Conservation (phyloP, 2,797 vertebrate genomes). For the Brachyalestes nurse region DNA sequence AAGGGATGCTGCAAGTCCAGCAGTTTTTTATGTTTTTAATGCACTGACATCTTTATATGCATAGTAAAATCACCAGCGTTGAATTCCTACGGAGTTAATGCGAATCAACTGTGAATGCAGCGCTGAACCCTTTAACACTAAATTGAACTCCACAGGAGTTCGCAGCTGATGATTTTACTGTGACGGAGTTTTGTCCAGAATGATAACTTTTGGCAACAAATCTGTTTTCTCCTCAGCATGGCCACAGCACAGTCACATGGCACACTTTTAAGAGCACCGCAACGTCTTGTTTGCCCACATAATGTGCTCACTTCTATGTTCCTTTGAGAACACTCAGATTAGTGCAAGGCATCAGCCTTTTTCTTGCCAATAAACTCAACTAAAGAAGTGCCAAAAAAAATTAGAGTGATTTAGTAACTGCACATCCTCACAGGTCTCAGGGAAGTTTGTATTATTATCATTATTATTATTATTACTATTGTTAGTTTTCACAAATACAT, state of each 20-base stretch:
- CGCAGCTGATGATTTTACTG: slow-evolving; percentile 33
- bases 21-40: slow-evolving; percentile 28
- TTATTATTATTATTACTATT: neutral
- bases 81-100: slow-evolving; percentile 35
- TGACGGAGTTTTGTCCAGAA: neutral
- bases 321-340: neutral
- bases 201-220: neutral
- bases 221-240: neutral
- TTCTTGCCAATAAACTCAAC: neutral
- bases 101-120: slow-evolving; percentile 38
- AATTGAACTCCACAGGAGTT: slow-evolving; percentile 9
- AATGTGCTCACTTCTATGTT: neutral
- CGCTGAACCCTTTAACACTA: slow-evolving; percentile 21
- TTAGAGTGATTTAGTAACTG: neutral
- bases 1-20: neutral
- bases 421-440: neutral
- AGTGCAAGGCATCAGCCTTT: neutral
- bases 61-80: slow-evolving; percentile 31
- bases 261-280: neutral
- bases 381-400: neutral
- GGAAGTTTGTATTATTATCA: neutral
- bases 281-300: neutral
- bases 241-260: neutral
- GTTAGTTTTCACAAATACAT: neutral
- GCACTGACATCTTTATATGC: slow-evolving; percentile 25